Evolutionary conservation across 30 jellyfish, hydroid and myxozoan genomes (phyloP), one percentile per base, ranked within the genome.

Genomic region (Aurelia coerulea): DNA sequence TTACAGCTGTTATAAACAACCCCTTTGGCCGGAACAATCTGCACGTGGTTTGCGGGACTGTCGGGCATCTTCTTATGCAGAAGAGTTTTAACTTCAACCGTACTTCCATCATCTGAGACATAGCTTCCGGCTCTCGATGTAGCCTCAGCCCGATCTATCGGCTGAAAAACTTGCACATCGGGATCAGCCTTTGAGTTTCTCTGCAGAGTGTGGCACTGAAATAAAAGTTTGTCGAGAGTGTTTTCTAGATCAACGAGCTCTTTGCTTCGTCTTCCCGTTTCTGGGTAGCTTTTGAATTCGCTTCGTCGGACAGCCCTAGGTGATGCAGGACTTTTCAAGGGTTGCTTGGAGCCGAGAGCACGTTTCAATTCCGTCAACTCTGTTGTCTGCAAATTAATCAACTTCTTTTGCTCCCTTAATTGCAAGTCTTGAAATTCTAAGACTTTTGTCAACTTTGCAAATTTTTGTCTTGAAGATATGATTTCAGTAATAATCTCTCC

Each of bases 401-500:
- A 74, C 74, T 87, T 82, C 77, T 89, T 77, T 17, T 93, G 98
- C 77, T 93, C 97, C 50, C 78, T 88, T 54, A 93, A 60, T 63
- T 88, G 81, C 75, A 73, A 63, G 37, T 93, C 97, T 41, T 93
- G 98, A 18, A 73, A 46, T 34, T 86, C 97, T 42, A 95, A 59
- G 13, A 80, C 91, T 74, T 78, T 88, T 63, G 90, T 62, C 62
- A 95, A 33, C 29, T 87, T 92, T 14, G 81, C 60, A 62, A 95
- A 81, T 74, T 95, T 95, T 50, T 84, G 97, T 46, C 99, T 79
- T 1, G 99, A 65, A 4, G 97, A 83, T 15, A 89, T 86, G 16
- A 95, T 95, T 76, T 95, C 99, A 34, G 97, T 95, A 19, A 95
- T 85, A 8, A 95, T 84, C 67, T 95, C 99, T 10, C 99, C 93